Evolutionary conservation across 1,140 invertebrate genomes (phyloP).

Genomic region (Tetraneura akinire): DNA sequence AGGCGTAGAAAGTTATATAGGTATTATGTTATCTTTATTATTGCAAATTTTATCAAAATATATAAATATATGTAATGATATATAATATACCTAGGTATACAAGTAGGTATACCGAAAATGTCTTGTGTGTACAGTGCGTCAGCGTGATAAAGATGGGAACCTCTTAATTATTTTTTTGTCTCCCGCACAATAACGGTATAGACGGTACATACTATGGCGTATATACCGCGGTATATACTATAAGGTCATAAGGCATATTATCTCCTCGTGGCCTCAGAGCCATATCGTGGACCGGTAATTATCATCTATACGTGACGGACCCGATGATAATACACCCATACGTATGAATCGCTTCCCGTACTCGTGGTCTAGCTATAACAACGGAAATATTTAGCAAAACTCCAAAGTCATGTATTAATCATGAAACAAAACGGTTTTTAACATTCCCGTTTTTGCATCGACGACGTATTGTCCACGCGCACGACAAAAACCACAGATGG

Average conservation of each 20-base stretch:
- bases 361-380: conserved; percentile 17
- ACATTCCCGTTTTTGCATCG: conserved; percentile 32
- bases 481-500: not conserved
- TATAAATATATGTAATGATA: no score
- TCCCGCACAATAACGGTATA: conserved; percentile 45
- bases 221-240: no score
- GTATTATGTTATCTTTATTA: no score
- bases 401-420: conserved; percentile 44
- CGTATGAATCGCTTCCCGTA: conserved; percentile 34
- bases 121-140: not conserved
- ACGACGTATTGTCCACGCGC: not conserved
- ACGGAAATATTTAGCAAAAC: conserved; percentile 45
- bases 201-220: not conserved
- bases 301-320: conserved; percentile 48
- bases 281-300: conserved; percentile 43
- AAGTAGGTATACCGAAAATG: not conserved
- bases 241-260: conserved; percentile 33
- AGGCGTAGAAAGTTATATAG: no score
- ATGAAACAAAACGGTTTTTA: conserved; percentile 49
- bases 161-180: conserved; percentile 47
- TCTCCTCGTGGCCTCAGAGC: conserved; percentile 8
- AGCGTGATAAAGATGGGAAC: conserved; percentile 24
- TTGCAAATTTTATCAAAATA: not conserved
- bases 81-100: no score
- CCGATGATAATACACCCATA: conserved; percentile 42